Evolutionary conservation across 37 sponge, comb jelly and placozoan genomes (phyloP).

Genomic region (Petrosia ficiformis): DNA sequence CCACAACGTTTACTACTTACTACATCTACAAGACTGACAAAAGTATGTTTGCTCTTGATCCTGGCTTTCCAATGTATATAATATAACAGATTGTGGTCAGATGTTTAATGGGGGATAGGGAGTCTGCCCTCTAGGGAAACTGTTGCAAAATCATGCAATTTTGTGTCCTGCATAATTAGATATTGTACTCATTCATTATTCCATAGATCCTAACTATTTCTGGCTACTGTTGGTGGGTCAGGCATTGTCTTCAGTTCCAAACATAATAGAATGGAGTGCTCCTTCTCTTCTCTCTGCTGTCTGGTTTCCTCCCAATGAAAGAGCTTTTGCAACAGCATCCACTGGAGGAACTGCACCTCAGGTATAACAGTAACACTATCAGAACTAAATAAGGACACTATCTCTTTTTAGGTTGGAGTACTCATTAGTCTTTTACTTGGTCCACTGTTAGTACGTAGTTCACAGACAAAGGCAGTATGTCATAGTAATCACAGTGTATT

Average conservation of each 20-base stretch:
- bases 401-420: conserved; percentile 14
- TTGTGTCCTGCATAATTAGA: too few relatives aligned
- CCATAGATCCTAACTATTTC: conserved; percentile 35
- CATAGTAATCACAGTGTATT: background rate
- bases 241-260: conserved; percentile 22
- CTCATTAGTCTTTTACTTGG: conserved; percentile 9
- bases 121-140: too few relatives aligned
- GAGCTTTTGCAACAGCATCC: conserved; percentile 34
- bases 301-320: conserved; percentile 49
- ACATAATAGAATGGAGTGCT: conserved; percentile 22
- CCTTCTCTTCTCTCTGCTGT: conserved; percentile 37
- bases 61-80: too few relatives aligned
- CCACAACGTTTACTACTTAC: too few relatives aligned
- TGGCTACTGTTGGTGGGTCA: conserved; percentile 46
- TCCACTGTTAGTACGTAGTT: conserved; percentile 18
- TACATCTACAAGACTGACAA: too few relatives aligned
- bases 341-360: conserved; percentile 19
- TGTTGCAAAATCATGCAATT: too few relatives aligned
- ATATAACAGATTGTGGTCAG: too few relatives aligned
- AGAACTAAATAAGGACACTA: background rate
- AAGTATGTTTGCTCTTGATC: too few relatives aligned
- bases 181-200: background rate
- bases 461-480: conserved; percentile 19
- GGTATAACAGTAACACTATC: background rate
- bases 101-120: too few relatives aligned